Evolutionary conservation across 2,888 invertebrate species (phyloP).

Genomic region (Lathronympha strigana): DNA sequence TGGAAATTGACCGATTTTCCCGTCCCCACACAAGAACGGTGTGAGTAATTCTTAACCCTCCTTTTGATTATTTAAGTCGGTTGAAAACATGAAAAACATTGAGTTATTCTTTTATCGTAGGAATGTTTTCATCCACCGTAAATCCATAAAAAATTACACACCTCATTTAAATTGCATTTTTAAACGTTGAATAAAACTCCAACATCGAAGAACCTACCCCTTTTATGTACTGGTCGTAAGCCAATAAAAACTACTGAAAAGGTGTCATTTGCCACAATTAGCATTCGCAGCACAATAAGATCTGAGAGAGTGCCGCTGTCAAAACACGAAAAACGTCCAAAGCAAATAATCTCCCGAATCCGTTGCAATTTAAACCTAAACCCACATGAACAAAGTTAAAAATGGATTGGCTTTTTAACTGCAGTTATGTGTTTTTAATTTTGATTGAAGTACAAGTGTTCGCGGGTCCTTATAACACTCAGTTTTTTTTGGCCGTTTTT

Average conservation of each 20-base stretch:
- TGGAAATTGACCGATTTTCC: no score
- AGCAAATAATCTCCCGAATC: neutral
- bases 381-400: neutral
- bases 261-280: conserved; percentile 55
- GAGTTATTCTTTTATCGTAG: no score
- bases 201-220: conserved; percentile 7
- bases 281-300: conserved; percentile 53
- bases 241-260: conserved; percentile 38
- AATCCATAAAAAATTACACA: neutral
- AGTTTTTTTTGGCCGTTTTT: conserved; percentile 55
- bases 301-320: conserved; percentile 74
- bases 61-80: no score
- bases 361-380: neutral
- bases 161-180: neutral
- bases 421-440: conserved; percentile 1
- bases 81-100: no score
- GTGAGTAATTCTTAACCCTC: no score
- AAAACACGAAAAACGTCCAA: conserved; percentile 61
- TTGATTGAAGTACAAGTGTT: conserved; percentile 48
- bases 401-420: neutral
- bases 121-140: neutral
- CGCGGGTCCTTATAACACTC: conserved; percentile 48
- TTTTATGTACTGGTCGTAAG: conserved; percentile 6
- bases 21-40: no score
- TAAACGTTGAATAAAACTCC: neutral